Percentiles rank a stretch among this genome's conserved stretches.
These are phyloP conservation scores for Tetragonisca angustula DNA, from an alignment of 2,888 invertebrate genomes.

Conservation along the genomic window DNA sequence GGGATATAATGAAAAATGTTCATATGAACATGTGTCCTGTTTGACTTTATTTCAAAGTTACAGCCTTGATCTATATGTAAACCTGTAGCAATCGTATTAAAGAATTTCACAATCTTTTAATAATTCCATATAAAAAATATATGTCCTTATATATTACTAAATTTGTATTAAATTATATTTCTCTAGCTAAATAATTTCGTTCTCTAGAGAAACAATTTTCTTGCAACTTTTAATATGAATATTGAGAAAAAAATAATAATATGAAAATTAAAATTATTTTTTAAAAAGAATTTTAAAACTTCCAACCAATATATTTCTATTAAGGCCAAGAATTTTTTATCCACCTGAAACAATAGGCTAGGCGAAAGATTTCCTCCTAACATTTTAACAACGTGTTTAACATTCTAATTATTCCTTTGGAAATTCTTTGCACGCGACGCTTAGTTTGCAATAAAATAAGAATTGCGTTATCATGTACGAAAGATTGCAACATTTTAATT, in stretches of 20 bases:
- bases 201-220: no score
- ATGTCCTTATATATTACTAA: background rate
- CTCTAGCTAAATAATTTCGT: background rate
- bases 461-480: background rate
- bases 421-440: slow-evolving; percentile 27
- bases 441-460: slow-evolving; percentile 22
- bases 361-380: slow-evolving; percentile 19
- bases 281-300: background rate
- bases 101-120: no score
- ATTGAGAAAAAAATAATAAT: background rate
- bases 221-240: background rate
- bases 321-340: background rate
- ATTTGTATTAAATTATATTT: background rate
- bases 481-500: background rate
- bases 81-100: no score
- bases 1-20: no score
- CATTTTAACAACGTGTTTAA: slow-evolving; percentile 5
- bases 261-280: background rate
- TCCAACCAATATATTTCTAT: background rate
- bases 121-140: background rate
- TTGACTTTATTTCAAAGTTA: no score
- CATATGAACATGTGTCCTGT: no score
- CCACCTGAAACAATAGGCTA: background rate
- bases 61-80: no score
- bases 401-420: slow-evolving; percentile 33